Evolutionary conservation across 2,113 vertebrate genomes (phyloP).

Genomic region (Guaruba guarouba): DNA sequence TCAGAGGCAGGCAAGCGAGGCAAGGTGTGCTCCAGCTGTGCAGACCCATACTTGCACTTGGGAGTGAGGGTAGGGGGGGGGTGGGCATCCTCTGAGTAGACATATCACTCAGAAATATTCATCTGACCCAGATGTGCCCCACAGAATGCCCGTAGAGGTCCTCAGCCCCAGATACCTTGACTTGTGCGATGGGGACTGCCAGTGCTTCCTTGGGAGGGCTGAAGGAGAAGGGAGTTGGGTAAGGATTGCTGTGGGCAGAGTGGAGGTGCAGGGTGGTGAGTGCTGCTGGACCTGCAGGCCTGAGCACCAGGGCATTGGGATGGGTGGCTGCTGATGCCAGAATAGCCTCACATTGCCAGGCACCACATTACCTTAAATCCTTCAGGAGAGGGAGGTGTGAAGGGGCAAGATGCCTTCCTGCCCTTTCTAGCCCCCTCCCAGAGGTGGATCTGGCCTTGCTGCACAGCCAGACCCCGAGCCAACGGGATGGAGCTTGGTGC

Average conservation of each 20-base stretch:
- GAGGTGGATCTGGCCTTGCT: background rate
- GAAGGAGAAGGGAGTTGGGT: background rate
- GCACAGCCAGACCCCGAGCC: background rate
- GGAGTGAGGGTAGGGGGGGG: accelerated
- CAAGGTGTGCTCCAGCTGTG: accelerated
- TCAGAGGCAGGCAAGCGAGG: accelerated
- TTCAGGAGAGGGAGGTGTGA: background rate
- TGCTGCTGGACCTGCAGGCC: background rate
- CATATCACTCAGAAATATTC: accelerated
- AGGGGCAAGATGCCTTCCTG: accelerated
- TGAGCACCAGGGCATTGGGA: accelerated
- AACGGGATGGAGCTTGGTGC: background rate
- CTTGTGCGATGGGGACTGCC: accelerated
- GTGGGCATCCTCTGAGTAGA: background rate
- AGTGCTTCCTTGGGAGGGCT: background rate
- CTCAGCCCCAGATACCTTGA: background rate
- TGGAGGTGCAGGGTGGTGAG: background rate
- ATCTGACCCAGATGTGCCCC: too few relatives aligned
- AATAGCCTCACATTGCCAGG: background rate
- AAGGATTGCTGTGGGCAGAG: background rate
- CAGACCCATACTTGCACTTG: accelerated
- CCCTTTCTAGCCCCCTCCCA: too few relatives aligned
- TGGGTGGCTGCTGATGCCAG: accelerated
- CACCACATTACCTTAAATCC: background rate
- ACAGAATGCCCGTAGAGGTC: accelerated